Evolutionary conservation across 1,140 invertebrate genomes (phyloP).

Genomic region (Drosophila ironensis): DNA sequence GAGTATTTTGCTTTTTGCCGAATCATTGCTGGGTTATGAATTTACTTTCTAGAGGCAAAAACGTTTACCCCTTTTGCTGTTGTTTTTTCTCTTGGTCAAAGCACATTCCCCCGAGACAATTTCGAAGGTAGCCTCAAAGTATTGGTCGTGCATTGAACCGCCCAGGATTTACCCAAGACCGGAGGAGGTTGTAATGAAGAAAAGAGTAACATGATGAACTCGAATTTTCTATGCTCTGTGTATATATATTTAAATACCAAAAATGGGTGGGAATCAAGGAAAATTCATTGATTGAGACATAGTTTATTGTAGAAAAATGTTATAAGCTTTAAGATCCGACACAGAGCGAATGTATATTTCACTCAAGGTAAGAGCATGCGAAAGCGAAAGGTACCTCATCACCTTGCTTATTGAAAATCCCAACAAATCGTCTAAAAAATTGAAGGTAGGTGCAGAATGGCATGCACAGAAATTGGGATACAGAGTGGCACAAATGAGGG

Average conservation of each 20-base stretch:
- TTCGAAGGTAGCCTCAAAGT: slow-evolving; percentile 15
- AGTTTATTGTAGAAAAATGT: background rate
- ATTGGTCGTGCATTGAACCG: slow-evolving; percentile 54
- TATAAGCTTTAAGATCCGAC: background rate
- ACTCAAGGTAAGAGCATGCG: slow-evolving; percentile 11
- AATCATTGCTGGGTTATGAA: slow-evolving; percentile 49
- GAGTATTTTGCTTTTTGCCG: slow-evolving; percentile 18
- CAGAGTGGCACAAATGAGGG: background rate
- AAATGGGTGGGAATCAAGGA: too few species aligned
- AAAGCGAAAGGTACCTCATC: slow-evolving; percentile 63
- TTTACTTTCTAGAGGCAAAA: slow-evolving; percentile 42
- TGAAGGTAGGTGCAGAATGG: slow-evolving; percentile 1
- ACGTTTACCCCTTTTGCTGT: slow-evolving; percentile 25
- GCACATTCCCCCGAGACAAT: background rate
- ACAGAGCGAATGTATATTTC: too few species aligned
- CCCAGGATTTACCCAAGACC: slow-evolving; percentile 34
- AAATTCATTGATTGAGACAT: background rate
- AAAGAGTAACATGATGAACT: background rate
- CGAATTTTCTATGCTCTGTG: too few species aligned
- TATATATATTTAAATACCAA: too few species aligned
- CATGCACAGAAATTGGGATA: background rate
- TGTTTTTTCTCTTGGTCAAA: too few species aligned
- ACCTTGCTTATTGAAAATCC: slow-evolving; percentile 40
- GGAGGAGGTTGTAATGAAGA: background rate
- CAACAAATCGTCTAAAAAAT: too few species aligned